Evolutionary conservation across 2,797 vertebrate genomes (phyloP), one percentile per base, ranked within the genome.

Genomic region (Gallinago nigripennis): DNA sequence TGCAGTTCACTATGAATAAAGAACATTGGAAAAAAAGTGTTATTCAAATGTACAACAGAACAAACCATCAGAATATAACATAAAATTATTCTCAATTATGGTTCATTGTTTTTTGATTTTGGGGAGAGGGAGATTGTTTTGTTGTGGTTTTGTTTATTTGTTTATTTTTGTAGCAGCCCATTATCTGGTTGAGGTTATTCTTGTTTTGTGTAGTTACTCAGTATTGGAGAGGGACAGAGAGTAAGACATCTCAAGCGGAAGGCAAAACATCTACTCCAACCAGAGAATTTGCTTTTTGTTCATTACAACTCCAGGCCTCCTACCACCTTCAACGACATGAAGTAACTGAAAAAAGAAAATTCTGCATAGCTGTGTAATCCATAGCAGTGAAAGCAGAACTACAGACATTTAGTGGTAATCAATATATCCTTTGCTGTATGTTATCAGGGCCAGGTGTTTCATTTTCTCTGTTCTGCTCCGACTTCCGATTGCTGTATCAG

Each of bases 391-490:
- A 53, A 65, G 39, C 19, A 75, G 63, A 81, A 23, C 43, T 65
- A 3, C 66, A 76, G 61, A 68, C 21, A 30, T 83, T 81, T 58
- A 81, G 46, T 11, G 35, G 35, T 41, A 78, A 35, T 70, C 58
- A 37, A n/a, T 41, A 69, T 11, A n/a, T 78, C 16, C 30, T 82
- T 75, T 73, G 70, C 66, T 73, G 12, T 20, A 31, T 30, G 11
- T 79, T 58, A 69, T 65, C 72, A 84, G 93, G 86, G 19, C 12
- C 35, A 79, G 46, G 82, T 90, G 73, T 88, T 94, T 94, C 31
- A 94, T 95, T 94, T 96, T 86, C 85, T 81, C 25, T 72, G 50
- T 54, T 90, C 87, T 76, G 50, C 43, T 86, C n/a, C 65, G 81
- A 72, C 16, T 92, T 91, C 75, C 72, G 61, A 83, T 95, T 81